Base-by-base conservation (phyloP, 2,888 invertebrate species). In the Lacanobia oleracea region DNA sequence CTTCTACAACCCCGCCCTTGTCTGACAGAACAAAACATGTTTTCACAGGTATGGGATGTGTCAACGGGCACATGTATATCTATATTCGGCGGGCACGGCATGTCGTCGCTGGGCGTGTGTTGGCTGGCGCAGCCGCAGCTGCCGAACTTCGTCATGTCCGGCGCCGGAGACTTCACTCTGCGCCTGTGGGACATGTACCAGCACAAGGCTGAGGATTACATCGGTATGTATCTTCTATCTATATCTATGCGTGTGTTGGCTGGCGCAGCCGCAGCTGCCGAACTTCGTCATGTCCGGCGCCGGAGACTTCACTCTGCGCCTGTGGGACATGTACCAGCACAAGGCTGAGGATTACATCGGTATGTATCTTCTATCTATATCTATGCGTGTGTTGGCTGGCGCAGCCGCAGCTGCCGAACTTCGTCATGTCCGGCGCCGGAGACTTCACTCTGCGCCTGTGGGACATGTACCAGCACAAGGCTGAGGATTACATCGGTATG, bases 381-480 rank as follows among this genome's bases (percentile, higher is more conserved):
- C 97, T 0, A 96, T 97, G 96, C 79, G 96, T 97, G 53, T 88
- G 93, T 59, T 98, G 98, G 97, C 97, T 97, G 91, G 96, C 97
- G 6, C 87, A 96, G 72, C 94, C 94, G 18, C 85, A 81, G 50
- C 96, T 97, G 87, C 93, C 96, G 14, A 96, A 97, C 88, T 91
- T 95, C 45, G 95, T 97, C 40, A 94, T 98, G 76, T 97, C 97
- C 4, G 98, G 97, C 67, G 97, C 97, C 6, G 96, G 96, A 45
- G 98, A 98, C 92, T 96, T 95, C 87, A 96, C 97, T 1, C 88
- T 98, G n/a, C 95, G 97, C 1, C 90, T 97, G 59, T 98, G 98
- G 98, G 94, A 96, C 65, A 87, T 96, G 0, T 93, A 93, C 0
- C 89, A 96, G 67, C 94, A 97, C 88, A 93, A 95, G 16, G 89